phyloP scores from a whole-genome alignment of 2,797 vertebrate species.

The Clarias pachynema region DNA sequence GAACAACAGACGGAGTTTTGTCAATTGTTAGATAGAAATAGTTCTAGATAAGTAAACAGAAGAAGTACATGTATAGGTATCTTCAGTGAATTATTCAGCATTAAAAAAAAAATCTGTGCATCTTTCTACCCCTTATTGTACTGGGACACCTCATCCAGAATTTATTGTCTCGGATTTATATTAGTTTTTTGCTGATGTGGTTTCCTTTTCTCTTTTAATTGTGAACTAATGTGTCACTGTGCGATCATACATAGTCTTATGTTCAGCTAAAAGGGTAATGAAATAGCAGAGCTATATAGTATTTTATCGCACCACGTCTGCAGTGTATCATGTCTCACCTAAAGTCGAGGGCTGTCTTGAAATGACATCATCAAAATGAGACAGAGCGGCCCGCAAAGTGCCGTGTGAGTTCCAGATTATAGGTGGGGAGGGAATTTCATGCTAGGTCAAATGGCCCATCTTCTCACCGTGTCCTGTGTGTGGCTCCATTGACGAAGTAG shows the following conservation, averaged over 20 bases:
- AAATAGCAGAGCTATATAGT: slow-evolving; percentile 49
- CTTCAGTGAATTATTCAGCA: slow-evolving; percentile 72
- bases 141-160: not conserved
- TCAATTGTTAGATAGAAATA: slow-evolving; percentile 74
- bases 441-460: slow-evolving; percentile 55
- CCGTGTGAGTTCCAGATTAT: slow-evolving; percentile 31
- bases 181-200: not conserved
- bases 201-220: slow-evolving; percentile 51
- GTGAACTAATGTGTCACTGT: slow-evolving; percentile 67
- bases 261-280: slow-evolving; percentile 72
- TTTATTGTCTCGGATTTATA: not conserved
- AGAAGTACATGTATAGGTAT: slow-evolving; percentile 71
- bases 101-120: not conserved
- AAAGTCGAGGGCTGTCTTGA: slow-evolving; percentile 26
- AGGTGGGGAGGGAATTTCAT: slow-evolving; percentile 49
- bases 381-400: slow-evolving; percentile 39
- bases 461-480: slow-evolving; percentile 52
- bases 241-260: slow-evolving; percentile 69
- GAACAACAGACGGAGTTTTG: slow-evolving; percentile 67
- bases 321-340: slow-evolving; percentile 62
- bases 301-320: not conserved
- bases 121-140: not conserved
- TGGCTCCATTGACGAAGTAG: slow-evolving; percentile 58
- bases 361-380: slow-evolving; percentile 55
- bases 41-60: slow-evolving; percentile 72